Conservation (phyloP, 2,797 vertebrate species). For the Cheirogaleus major region DNA sequence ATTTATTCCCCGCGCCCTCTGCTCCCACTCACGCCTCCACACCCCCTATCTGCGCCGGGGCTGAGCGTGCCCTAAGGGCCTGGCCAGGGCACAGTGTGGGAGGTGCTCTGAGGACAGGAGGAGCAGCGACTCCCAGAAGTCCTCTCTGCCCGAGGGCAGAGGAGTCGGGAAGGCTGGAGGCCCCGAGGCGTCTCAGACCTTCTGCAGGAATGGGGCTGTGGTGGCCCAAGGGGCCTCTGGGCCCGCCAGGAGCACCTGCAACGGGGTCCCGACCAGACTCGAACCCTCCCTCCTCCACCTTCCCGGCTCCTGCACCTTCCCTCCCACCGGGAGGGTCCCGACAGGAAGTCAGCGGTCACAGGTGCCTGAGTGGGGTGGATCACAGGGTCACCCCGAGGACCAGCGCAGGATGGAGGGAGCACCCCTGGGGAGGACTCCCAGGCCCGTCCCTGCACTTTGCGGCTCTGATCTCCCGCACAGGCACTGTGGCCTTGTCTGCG, state of each 20-base stretch:
- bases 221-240: background rate
- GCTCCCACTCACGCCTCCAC: fast-evolving
- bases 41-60: fast-evolving
- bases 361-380: background rate
- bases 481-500: fast-evolving
- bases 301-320: fast-evolving
- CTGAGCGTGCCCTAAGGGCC: background rate
- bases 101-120: background rate
- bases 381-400: fast-evolving
- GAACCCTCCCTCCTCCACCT: background rate
- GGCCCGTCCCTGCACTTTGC: background rate
- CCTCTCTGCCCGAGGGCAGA: background rate
- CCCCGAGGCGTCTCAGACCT: too few species aligned
- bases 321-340: background rate
- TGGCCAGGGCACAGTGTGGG: background rate
- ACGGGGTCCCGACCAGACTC: background rate
- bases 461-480: background rate
- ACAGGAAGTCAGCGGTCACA: background rate
- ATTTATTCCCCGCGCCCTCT: background rate
- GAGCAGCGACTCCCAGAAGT: background rate
- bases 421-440: too few species aligned
- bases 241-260: background rate
- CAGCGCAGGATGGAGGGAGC: background rate
- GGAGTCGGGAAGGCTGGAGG: too few species aligned
- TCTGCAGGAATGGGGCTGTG: background rate